A percentile compares a stretch with the other conserved stretches of the same genome.
Evolutionary conservation across 2,888 invertebrate genomes (phyloP).

Genomic region (Pristionchus japonicus): DNA sequence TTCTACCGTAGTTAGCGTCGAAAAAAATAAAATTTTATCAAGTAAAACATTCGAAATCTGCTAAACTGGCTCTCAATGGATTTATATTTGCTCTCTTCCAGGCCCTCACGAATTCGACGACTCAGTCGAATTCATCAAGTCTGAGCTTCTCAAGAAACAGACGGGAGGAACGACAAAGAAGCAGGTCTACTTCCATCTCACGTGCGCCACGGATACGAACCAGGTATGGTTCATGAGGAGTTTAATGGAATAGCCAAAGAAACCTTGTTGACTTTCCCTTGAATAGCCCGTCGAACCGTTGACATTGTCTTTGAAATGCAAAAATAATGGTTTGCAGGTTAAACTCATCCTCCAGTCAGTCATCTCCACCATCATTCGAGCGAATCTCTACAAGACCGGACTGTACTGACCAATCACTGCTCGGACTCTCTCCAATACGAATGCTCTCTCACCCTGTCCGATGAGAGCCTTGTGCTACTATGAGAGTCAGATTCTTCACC

Average conservation of each 20-base stretch:
- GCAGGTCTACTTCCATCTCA: slow-evolving; percentile 66
- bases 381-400: slow-evolving; percentile 73
- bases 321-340: slow-evolving; percentile 51
- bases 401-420: slow-evolving; percentile 60
- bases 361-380: slow-evolving; percentile 72
- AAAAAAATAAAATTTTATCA: not conserved
- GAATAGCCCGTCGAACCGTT: too few species aligned
- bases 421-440: not conserved
- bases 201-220: slow-evolving; percentile 73
- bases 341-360: slow-evolving; percentile 72
- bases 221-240: slow-evolving; percentile 50
- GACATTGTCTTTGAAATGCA: not conserved
- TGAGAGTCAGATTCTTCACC: not conserved
- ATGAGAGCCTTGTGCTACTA: not conserved
- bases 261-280: too few species aligned
- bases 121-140: slow-evolving; percentile 65
- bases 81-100: slow-evolving; percentile 50
- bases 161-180: slow-evolving; percentile 69
- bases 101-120: slow-evolving; percentile 70
- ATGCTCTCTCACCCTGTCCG: not conserved
- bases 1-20: not conserved
- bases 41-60: too few species aligned
- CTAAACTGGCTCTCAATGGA: too few species aligned
- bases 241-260: not conserved
- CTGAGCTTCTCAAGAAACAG: slow-evolving; percentile 66